Base-by-base conservation (phyloP, 2,888 invertebrate genomes). In the Parnassius glacialis region DNA sequence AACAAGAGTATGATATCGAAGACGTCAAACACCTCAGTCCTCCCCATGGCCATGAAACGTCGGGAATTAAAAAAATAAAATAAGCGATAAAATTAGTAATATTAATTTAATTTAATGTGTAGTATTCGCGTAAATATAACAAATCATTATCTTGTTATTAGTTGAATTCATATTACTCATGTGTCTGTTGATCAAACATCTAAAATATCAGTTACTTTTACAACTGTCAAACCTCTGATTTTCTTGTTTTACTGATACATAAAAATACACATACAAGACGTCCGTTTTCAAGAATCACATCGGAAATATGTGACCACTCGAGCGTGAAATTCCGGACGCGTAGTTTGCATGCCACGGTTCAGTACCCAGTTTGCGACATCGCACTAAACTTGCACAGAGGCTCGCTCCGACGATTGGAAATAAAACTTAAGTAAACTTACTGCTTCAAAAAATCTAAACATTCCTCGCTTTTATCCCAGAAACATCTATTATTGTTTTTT, bases 291-390 rank as follows among this genome's bases (percentile, higher is more conserved):
- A 50, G 50, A 50, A 57, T 50, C 43, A n/a, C 44, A 52, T 47
- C 11, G 34, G 51, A 45, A 43, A 52, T 59, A 59, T 52, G 59
- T 10, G 47, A 52, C 12, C 16, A 25, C 11, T 41, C 34, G 41
- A 47, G 59, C 52, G 51, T 59, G 45, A 59, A 59, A 59, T 52
- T 60, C 25, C 44, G 55, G 13, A 43, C 50, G 55, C 48, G 50
- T 43, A 25, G 34, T 13, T 43, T 43, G 60, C 54, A 50, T 20
- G n/a, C 43, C 41, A 50, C 59, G 59, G 54, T 54, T 56, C 56
- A 16, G 10, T 53, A 52, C 16, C 20, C 42, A 34, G 60, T 45
- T 48, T 51, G 44, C 55, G 44, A 56, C 51, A 16, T 50, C 16
- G 50, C 51, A n/a, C 16, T 53, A 53, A 42, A 53, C 53, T 48